A percentile compares a stretch with the other conserved stretches of the same genome.
Evolutionary conservation across 2,113 vertebrate species (phyloP).

Genomic region (Ovis canadensis): DNA sequence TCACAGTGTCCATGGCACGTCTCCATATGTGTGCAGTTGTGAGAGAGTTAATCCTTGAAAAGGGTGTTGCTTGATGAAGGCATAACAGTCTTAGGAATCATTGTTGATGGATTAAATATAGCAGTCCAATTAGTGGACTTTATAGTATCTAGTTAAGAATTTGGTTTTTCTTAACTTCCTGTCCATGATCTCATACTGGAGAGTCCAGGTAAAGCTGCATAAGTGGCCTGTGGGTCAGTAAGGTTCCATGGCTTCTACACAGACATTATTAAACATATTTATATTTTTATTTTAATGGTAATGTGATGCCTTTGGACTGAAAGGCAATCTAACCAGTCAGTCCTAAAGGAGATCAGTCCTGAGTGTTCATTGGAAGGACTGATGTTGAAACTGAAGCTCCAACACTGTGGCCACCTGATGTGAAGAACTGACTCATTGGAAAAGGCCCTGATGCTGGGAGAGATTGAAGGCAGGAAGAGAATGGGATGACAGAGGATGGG

Average conservation of each 20-base stretch:
- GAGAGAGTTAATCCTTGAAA: not conserved
- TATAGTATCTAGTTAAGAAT: not conserved
- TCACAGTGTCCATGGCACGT: rapidly evolving
- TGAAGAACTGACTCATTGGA: not conserved
- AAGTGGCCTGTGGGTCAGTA: not conserved
- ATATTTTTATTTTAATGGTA: not conserved
- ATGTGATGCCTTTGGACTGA: not conserved
- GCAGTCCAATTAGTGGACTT: not conserved
- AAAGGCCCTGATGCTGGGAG: not conserved
- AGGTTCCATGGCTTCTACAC: not conserved
- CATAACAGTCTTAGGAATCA: not conserved
- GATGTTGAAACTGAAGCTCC: not conserved
- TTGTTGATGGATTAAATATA: not conserved
- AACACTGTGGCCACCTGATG: not conserved
- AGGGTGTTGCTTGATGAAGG: not conserved
- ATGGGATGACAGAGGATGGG: not conserved
- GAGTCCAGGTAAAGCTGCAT: not conserved
- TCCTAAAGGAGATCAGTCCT: not conserved
- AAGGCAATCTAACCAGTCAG: not conserved
- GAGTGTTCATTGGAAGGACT: not conserved
- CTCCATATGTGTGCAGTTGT: not conserved
- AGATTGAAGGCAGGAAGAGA: not conserved
- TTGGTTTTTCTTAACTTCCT: not conserved
- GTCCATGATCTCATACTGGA: not conserved
- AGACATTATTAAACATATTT: not conserved